Percentiles rank a stretch among this genome's conserved stretches.
Conservation (phyloP, 2,888 invertebrate genomes). For the Patella depressa region DNA sequence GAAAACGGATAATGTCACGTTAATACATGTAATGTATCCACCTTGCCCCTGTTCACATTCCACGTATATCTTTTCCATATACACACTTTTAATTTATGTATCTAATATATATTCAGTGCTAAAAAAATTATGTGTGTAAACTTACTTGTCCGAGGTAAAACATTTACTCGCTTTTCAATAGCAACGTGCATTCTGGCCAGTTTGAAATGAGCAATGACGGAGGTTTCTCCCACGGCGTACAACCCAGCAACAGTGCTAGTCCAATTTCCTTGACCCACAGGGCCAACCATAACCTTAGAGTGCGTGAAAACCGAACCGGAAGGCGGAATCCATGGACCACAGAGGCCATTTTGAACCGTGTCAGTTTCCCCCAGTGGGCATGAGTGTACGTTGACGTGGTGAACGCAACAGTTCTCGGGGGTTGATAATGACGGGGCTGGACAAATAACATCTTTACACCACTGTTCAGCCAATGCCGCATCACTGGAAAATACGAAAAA, state of each 20-base stretch:
- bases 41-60: no score
- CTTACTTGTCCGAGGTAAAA: slow-evolving; percentile 56
- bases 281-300: slow-evolving; percentile 52
- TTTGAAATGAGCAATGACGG: slow-evolving; percentile 64
- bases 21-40: no score
- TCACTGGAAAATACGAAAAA: slow-evolving; percentile 29
- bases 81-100: no score
- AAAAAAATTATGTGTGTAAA: neutral
- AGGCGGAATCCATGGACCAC: slow-evolving; percentile 64
- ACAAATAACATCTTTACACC: slow-evolving; percentile 59
- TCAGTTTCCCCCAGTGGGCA: slow-evolving; percentile 43
- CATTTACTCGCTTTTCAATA: slow-evolving; percentile 46
- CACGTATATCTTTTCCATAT: no score
- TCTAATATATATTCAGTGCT: no score
- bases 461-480: slow-evolving; percentile 45
- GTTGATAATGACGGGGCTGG: slow-evolving; percentile 43
- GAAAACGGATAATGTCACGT: no score
- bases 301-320: slow-evolving; percentile 58
- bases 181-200: slow-evolving; percentile 57
- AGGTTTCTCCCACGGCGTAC: slow-evolving; percentile 50
- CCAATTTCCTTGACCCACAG: slow-evolving; percentile 50
- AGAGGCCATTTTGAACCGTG: slow-evolving; percentile 42
- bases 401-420: slow-evolving; percentile 57
- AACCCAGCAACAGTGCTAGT: slow-evolving; percentile 51
- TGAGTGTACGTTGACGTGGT: slow-evolving; percentile 52